These are phyloP conservation scores for Dryoscopus gambensis DNA, from an alignment of 2,113 vertebrate genomes.

Conservation along the genomic window DNA sequence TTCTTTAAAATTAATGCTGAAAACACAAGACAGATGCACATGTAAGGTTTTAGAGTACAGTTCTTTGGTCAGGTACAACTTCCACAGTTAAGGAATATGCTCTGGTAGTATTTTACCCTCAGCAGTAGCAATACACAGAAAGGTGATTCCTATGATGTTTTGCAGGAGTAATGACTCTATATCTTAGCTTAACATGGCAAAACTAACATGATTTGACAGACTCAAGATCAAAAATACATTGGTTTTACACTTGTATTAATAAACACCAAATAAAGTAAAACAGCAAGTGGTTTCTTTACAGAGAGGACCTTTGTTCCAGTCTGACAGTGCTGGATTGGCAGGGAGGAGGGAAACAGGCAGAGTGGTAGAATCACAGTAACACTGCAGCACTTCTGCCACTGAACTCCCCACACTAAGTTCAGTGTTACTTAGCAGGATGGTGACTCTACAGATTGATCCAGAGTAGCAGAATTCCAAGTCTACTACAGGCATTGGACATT, in stretches of 20 bases:
- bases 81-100: not conserved
- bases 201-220: not conserved
- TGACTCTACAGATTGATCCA: not conserved
- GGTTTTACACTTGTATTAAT: not conserved
- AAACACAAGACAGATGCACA: not conserved
- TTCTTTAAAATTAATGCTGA: slow-evolving; percentile 12
- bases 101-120: not conserved
- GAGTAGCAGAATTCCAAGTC: not conserved
- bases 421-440: not conserved
- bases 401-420: not conserved
- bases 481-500: not conserved
- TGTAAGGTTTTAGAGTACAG: not conserved
- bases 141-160: not conserved
- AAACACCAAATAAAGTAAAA: not conserved
- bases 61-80: not conserved
- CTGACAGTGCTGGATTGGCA: not conserved
- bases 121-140: not conserved
- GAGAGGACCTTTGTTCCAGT: not conserved
- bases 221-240: not conserved
- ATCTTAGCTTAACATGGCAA: not conserved
- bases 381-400: not conserved
- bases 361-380: not conserved
- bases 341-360: not conserved
- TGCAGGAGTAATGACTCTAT: not conserved
- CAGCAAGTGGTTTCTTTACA: not conserved